Percentiles rank a stretch among this genome's conserved stretches.
Evolutionary conservation across 2,888 invertebrate genomes (phyloP).

Genomic region (Epsilonema sp.): DNA sequence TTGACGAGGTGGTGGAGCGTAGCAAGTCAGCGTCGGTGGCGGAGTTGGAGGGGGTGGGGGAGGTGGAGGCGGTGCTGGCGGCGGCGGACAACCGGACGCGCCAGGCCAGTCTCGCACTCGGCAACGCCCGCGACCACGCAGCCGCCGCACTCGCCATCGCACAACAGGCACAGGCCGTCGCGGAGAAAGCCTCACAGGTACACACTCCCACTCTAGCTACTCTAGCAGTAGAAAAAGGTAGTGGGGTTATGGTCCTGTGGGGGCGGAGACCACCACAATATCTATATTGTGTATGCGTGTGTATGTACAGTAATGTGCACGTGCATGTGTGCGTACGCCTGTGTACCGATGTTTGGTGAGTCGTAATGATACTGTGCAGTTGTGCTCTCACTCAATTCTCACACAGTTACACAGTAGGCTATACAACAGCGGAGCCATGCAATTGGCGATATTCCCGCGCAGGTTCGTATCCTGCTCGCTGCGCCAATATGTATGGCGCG

Average conservation of each 20-base stretch:
- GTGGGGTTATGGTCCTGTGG: background rate
- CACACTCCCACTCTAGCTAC: conserved; percentile 10
- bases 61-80: conserved; percentile 48
- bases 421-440: too few relatives aligned
- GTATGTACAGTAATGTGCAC: too few relatives aligned
- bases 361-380: too few relatives aligned
- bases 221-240: conserved; percentile 1
- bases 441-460: too few relatives aligned
- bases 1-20: conserved; percentile 66
- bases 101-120: conserved; percentile 39
- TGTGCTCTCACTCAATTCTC: too few relatives aligned
- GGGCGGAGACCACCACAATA: too few relatives aligned
- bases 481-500: too few relatives aligned
- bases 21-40: conserved; percentile 58
- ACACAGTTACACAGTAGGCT: too few relatives aligned
- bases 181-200: conserved; percentile 54
- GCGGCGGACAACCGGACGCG: conserved; percentile 50
- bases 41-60: conserved; percentile 51
- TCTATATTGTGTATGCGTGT: too few relatives aligned
- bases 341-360: too few relatives aligned
- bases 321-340: too few relatives aligned
- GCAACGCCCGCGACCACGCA: conserved; percentile 56
- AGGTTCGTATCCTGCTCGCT: too few relatives aligned
- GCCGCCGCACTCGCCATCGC: conserved; percentile 50
- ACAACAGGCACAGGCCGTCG: conserved; percentile 54